phyloP scores from a whole-genome alignment of 2,113 vertebrate genomes.

The Anhinga anhinga region DNA sequence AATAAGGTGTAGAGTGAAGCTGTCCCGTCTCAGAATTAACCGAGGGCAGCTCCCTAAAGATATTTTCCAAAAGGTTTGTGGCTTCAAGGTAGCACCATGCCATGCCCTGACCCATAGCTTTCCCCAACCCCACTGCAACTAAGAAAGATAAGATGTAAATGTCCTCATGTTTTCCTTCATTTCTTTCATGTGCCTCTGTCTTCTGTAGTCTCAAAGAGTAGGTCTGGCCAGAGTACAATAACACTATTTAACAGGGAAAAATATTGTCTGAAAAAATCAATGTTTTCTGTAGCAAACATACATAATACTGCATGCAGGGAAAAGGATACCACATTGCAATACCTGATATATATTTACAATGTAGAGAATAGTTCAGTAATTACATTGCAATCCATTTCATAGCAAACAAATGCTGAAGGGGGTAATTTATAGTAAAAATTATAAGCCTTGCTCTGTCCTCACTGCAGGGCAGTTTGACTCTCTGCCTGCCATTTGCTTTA shows the following conservation, averaged over 20 bases:
- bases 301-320: background rate
- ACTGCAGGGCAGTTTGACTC: background rate
- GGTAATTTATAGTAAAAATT: background rate
- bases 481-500: background rate
- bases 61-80: background rate
- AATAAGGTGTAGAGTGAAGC: background rate
- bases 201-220: background rate
- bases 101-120: background rate
- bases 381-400: background rate
- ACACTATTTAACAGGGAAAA: background rate
- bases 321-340: background rate
- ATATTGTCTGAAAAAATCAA: background rate
- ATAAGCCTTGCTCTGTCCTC: background rate
- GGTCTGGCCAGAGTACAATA: background rate
- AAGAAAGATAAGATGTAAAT: background rate
- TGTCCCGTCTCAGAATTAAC: background rate
- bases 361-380: background rate
- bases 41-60: background rate
- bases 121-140: background rate
- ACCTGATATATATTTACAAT: background rate
- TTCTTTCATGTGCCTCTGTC: background rate
- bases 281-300: background rate
- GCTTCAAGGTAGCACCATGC: background rate
- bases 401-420: background rate
- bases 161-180: background rate